phyloP scores from a whole-genome alignment of 2,797 vertebrate genomes.

The Setipinna tenuifilis region DNA sequence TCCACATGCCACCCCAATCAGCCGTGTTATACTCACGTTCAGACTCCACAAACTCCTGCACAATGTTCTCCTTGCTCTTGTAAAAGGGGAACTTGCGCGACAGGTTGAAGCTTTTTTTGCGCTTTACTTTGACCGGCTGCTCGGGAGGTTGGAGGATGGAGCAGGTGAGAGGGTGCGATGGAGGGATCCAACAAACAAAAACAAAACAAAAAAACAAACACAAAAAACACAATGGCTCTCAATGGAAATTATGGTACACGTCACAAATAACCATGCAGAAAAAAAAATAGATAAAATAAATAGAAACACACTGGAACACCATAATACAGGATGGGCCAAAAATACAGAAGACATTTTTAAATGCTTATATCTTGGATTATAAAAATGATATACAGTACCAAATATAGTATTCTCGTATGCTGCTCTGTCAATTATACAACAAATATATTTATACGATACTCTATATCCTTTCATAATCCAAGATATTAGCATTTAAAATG shows the following conservation, averaged over 20 bases:
- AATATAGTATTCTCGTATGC: too few species aligned
- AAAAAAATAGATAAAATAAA: slow-evolving; percentile 55
- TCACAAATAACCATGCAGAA: slow-evolving; percentile 32
- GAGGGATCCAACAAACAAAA: slow-evolving; percentile 68
- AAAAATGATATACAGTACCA: too few species aligned
- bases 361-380: too few species aligned
- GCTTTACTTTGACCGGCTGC: slow-evolving; percentile 99
- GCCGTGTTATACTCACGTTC: slow-evolving; percentile 93
- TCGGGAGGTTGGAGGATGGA: slow-evolving; percentile 65
- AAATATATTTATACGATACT: too few species aligned
- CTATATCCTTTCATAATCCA: too few species aligned
- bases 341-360: too few species aligned
- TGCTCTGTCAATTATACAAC: too few species aligned
- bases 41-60: slow-evolving; percentile 92
- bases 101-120: slow-evolving; percentile 99
- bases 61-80: slow-evolving; percentile 99
- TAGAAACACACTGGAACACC: slow-evolving; percentile 45
- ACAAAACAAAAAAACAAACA: slow-evolving; percentile 25
- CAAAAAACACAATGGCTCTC: slow-evolving; percentile 77
- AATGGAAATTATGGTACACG: slow-evolving; percentile 68
- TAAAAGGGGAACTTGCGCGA: slow-evolving; percentile 99
- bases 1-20: slow-evolving; percentile 47
- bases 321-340: neutral
- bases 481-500: too few species aligned
- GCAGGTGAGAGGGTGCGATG: slow-evolving; percentile 79